Conservation (phyloP, 30 jellyfish, hydroid and myxozoan species). For the Mastigias papua region DNA sequence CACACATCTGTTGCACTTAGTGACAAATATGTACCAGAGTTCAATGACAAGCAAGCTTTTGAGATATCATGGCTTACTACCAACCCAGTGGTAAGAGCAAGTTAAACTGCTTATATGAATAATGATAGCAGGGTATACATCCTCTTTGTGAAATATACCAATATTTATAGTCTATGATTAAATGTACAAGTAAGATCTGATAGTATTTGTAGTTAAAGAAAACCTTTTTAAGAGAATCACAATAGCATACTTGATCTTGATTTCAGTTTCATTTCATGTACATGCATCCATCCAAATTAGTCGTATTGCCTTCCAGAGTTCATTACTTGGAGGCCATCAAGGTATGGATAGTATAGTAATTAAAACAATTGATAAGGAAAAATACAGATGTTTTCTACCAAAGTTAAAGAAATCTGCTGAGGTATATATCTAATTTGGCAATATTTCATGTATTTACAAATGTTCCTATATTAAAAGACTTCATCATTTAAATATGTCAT, state of each 20-base stretch:
- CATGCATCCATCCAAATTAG: no score
- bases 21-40: slow-evolving; percentile 63
- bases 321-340: slow-evolving; percentile 8
- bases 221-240: no score
- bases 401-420: slow-evolving; percentile 28
- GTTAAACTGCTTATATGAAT: neutral
- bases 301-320: neutral
- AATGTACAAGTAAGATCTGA: no score
- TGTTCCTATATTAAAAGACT: no score
- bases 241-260: no score
- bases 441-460: no score
- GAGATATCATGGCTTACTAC: slow-evolving; percentile 68
- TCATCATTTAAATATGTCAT: no score
- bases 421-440: neutral
- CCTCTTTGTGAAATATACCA: neutral
- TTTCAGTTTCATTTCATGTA: no score
- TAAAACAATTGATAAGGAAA: slow-evolving; percentile 62
- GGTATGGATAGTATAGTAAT: slow-evolving; percentile 29
- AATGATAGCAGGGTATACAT: neutral
- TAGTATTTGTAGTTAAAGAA: no score
- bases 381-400: slow-evolving; percentile 74
- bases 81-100: slow-evolving; percentile 30
- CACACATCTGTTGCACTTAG: slow-evolving; percentile 4
- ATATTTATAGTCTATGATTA: no score
- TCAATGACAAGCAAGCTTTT: slow-evolving; percentile 56